phyloP scores from a whole-genome alignment of 2,888 invertebrate species.

The Nemotelus pantherinus region DNA sequence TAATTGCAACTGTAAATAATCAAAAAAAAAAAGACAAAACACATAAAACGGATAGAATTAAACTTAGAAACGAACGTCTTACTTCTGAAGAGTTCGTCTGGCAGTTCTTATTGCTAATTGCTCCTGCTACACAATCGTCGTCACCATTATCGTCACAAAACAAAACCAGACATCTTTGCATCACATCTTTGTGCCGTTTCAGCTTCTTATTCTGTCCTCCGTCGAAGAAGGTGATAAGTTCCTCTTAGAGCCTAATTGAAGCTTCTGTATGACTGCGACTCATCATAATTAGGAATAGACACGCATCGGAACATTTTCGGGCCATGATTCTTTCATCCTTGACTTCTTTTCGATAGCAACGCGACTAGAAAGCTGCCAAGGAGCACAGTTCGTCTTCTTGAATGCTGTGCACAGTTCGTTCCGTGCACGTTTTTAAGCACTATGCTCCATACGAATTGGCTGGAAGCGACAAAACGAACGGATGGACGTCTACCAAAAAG shows the following conservation, averaged over 20 bases:
- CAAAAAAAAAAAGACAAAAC: not conserved
- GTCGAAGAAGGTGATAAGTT: slow-evolving; percentile 38
- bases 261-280: slow-evolving; percentile 34
- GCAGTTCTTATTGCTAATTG: slow-evolving; percentile 24
- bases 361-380: not conserved
- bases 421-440: too few relatives aligned
- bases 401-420: too few relatives aligned
- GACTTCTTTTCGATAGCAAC: slow-evolving; percentile 22
- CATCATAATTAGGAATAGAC: slow-evolving; percentile 43
- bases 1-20: slow-evolving; percentile 1
- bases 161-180: not conserved
- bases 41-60: not conserved
- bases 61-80: slow-evolving; percentile 12
- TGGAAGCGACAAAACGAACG: not conserved
- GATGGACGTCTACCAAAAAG: not conserved
- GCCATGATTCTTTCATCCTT: slow-evolving; percentile 44
- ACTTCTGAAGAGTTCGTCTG: slow-evolving; percentile 4
- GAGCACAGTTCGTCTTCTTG: not conserved
- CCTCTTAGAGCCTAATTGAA: slow-evolving; percentile 42
- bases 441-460: too few relatives aligned
- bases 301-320: slow-evolving; percentile 44
- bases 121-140: slow-evolving; percentile 12
- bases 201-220: not conserved
- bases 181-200: not conserved
- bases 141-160: slow-evolving; percentile 2